These are phyloP conservation scores for Ectemnius cavifrons DNA, from an alignment of 2,888 invertebrate species.

Conservation along the genomic window DNA sequence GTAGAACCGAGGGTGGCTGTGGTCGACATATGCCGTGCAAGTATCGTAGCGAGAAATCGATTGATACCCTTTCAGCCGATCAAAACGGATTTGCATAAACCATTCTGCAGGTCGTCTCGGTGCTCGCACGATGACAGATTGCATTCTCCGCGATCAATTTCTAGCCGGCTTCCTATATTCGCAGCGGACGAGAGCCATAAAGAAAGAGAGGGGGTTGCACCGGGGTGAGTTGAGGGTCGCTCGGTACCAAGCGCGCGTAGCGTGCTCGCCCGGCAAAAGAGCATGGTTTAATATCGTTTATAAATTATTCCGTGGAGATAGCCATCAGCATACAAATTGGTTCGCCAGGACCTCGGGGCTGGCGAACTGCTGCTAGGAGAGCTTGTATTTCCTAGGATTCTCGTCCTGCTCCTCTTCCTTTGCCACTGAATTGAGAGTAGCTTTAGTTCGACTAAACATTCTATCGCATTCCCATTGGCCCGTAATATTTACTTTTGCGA, in stretches of 20 bases:
- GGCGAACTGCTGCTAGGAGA: slow-evolving; percentile 21
- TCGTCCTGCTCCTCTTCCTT: slow-evolving; percentile 28
- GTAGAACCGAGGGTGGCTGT: too few relatives aligned
- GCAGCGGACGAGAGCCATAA: slow-evolving; percentile 10
- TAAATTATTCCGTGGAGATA: slow-evolving; percentile 69
- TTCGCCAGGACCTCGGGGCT: slow-evolving; percentile 54
- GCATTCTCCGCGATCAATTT: slow-evolving; percentile 53
- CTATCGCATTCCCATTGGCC: too few relatives aligned
- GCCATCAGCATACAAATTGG: slow-evolving; percentile 72
- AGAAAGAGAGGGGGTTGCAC: background rate
- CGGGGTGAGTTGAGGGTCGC: slow-evolving; percentile 41
- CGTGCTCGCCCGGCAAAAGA: slow-evolving; percentile 57
- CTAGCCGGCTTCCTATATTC: slow-evolving; percentile 20
- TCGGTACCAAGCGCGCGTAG: slow-evolving; percentile 56
- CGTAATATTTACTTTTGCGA: too few relatives aligned
- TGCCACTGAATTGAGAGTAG: slow-evolving; percentile 26
- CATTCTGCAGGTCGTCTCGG: slow-evolving; percentile 34
- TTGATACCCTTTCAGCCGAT: slow-evolving; percentile 33
- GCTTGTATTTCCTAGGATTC: slow-evolving; percentile 47
- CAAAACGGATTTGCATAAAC: slow-evolving; percentile 48
- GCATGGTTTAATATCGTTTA: slow-evolving; percentile 68
- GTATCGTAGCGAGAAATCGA: slow-evolving; percentile 26
- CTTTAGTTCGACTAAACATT: background rate
- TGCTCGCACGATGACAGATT: slow-evolving; percentile 47
- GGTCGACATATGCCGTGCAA: too few relatives aligned